Evolutionary conservation across 2,797 vertebrate genomes (phyloP).

Genomic region (Amblyopsis hoosieri): DNA sequence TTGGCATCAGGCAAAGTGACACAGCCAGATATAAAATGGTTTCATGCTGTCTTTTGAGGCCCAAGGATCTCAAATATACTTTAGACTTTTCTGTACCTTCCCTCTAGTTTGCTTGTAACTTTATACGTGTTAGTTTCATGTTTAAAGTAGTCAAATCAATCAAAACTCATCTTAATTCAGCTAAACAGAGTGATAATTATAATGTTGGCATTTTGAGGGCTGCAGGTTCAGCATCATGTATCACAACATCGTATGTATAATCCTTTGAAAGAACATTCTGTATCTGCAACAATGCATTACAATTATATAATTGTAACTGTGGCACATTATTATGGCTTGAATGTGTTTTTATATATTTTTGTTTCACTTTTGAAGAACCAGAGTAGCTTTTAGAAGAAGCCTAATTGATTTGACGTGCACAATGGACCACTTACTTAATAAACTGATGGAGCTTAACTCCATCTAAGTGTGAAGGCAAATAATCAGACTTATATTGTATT

Average conservation of each 20-base stretch:
- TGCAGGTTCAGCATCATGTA: not conserved
- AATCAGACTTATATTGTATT: not conserved
- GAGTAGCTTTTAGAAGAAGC: not conserved
- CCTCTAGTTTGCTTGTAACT: not conserved
- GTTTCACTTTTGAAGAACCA: too few relatives aligned
- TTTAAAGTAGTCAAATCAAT: too few relatives aligned
- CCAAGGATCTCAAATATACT: too few relatives aligned
- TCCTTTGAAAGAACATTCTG: not conserved
- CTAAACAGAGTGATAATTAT: too few relatives aligned
- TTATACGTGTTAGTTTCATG: too few relatives aligned
- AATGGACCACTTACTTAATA: constrained; percentile 3
- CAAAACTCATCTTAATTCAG: too few relatives aligned
- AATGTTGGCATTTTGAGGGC: too few relatives aligned
- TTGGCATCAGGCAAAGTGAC: not conserved
- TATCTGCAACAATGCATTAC: not conserved
- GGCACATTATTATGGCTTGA: too few relatives aligned
- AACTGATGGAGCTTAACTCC: not conserved
- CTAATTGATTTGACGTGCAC: not conserved
- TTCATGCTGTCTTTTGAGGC: constrained; percentile 6
- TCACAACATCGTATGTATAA: not conserved
- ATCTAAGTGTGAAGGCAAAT: constrained; percentile 2
- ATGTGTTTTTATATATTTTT: too few relatives aligned
- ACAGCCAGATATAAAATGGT: constrained; percentile 2
- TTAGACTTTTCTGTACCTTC: not conserved
- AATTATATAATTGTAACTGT: not conserved